Percentiles rank a stretch among this genome's conserved stretches.
Conservation (phyloP, 2,113 vertebrate genomes). For the Antechinus flavipes region DNA sequence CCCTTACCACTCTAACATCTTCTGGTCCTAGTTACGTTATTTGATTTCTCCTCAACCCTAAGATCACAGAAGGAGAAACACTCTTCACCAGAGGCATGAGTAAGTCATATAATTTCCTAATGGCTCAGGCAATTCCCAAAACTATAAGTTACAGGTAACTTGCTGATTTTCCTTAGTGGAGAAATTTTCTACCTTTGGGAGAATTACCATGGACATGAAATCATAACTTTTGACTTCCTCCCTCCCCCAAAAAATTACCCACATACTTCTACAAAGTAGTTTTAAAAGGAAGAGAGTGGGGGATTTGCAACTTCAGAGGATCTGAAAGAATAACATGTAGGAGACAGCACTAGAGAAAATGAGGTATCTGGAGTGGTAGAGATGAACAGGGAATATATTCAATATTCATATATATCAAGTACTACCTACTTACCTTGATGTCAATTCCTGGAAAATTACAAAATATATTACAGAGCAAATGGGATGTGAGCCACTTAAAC, state of each 20-base stretch:
- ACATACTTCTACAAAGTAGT: not conserved
- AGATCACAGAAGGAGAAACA: not conserved
- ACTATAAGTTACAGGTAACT: not conserved
- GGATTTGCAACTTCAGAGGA: not conserved
- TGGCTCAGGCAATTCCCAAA: not conserved
- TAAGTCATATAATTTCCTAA: not conserved
- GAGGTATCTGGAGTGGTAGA: not conserved
- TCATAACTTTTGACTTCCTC: not conserved
- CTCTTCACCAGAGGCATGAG: not conserved
- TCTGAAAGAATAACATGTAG: not conserved
- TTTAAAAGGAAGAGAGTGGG: not conserved
- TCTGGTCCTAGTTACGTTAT: not conserved
- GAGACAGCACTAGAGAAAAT: not conserved
- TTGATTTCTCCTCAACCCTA: not conserved
- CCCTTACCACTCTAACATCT: not conserved
- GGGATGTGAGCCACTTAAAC: not conserved
- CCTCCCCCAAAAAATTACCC: not conserved
- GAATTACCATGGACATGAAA: not conserved
- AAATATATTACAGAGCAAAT: not conserved
- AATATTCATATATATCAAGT: not conserved
- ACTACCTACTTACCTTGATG: not conserved
- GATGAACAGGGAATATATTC: not conserved
- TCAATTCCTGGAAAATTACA: not conserved
- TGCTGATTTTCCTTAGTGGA: not conserved
- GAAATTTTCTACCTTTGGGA: not conserved